Percentiles rank a stretch among this genome's conserved stretches.
phyloP scores from a whole-genome alignment of 2,797 vertebrate genomes.

The Xenops minutus region DNA sequence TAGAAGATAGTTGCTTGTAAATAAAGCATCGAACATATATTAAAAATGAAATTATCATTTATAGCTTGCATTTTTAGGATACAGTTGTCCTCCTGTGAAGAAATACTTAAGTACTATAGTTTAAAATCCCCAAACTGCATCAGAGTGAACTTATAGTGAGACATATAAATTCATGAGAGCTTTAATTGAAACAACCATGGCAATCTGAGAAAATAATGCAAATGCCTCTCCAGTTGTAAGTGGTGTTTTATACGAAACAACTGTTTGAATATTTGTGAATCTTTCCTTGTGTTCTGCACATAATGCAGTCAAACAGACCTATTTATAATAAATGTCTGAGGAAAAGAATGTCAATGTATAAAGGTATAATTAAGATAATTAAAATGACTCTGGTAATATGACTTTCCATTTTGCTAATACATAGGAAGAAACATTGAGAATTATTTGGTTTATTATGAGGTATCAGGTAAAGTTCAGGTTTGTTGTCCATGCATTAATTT shows the following conservation, averaged over 20 bases:
- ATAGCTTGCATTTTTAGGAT: slow-evolving; percentile 11
- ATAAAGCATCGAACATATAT: slow-evolving; percentile 36
- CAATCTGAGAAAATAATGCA: slow-evolving; percentile 44
- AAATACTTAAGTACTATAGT: slow-evolving; percentile 39
- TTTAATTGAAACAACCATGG: slow-evolving; percentile 29
- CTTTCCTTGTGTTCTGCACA: background rate
- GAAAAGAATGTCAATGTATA: background rate
- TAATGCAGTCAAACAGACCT: background rate
- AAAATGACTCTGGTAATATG: background rate
- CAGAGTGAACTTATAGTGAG: slow-evolving; percentile 48
- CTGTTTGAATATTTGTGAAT: background rate
- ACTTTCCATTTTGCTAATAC: background rate
- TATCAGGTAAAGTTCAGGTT: background rate
- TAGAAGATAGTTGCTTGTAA: slow-evolving; percentile 32
- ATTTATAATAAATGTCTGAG: background rate
- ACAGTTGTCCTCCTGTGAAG: slow-evolving; percentile 40
- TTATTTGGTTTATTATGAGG: background rate
- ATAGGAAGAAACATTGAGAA: background rate
- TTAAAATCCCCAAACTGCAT: slow-evolving; percentile 39
- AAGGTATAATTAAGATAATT: background rate
- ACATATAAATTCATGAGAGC: slow-evolving; percentile 30
- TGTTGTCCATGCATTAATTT: background rate
- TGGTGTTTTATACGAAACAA: background rate
- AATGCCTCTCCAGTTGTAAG: background rate
- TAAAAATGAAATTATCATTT: slow-evolving; percentile 54